phyloP scores from a whole-genome alignment of 2,797 vertebrate species.

The Buphagus erythrorhynchus region DNA sequence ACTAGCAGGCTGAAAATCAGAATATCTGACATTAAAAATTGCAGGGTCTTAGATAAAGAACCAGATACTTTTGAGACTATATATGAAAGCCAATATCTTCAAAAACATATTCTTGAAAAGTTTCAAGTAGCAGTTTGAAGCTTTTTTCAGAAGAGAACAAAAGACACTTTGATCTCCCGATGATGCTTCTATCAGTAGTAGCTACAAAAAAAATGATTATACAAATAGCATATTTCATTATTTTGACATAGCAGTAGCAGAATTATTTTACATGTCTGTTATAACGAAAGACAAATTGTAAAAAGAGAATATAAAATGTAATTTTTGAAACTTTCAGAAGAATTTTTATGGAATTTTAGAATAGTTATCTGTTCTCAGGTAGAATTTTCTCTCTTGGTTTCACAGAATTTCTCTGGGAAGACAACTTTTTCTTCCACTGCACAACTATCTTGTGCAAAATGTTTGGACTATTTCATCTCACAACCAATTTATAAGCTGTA shows the following conservation, averaged over 20 bases:
- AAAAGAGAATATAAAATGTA: constrained; percentile 16
- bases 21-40: background rate
- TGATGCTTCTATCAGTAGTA: constrained; percentile 37
- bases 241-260: constrained; percentile 9
- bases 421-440: background rate
- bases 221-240: constrained; percentile 57
- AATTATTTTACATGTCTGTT: constrained; percentile 27
- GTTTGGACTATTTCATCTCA: background rate
- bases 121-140: constrained; percentile 36
- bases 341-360: constrained; percentile 12
- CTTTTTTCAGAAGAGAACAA: constrained; percentile 38
- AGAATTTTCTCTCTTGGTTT: background rate
- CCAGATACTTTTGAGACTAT: background rate
- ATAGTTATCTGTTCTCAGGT: background rate
- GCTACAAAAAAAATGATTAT: constrained; percentile 36
- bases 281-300: constrained; percentile 16
- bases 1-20: background rate
- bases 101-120: constrained; percentile 29
- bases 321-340: constrained; percentile 16
- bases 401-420: background rate
- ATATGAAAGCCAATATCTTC: constrained; percentile 13
- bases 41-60: background rate
- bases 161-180: constrained; percentile 56
- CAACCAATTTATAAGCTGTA: background rate
- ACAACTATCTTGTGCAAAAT: background rate